Conservation (phyloP, 1,140 invertebrate genomes). For the Paralvinella palmiformis region DNA sequence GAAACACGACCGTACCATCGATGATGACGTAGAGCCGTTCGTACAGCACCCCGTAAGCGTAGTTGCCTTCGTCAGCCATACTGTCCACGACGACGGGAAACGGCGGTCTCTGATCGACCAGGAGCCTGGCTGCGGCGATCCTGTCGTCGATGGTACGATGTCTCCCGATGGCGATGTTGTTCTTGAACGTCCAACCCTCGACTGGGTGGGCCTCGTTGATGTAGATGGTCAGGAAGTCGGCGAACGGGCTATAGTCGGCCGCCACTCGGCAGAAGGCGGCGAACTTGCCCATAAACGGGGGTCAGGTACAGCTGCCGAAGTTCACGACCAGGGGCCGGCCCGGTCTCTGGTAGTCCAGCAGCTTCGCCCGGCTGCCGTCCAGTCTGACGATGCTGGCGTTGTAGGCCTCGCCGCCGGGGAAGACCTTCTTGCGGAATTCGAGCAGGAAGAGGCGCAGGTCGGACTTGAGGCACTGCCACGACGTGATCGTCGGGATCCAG, state of each 20-base stretch:
- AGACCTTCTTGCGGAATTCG: constrained; percentile 7
- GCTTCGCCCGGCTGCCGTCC: constrained; percentile 1
- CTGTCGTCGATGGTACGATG: constrained; percentile 27
- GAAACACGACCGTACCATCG: constrained; percentile 25
- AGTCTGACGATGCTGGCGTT: constrained; percentile 1
- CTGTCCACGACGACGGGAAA: constrained; percentile 27
- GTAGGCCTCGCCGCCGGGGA: constrained; percentile 1
- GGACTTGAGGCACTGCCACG: neutral
- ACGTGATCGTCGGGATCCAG: constrained; percentile 1
- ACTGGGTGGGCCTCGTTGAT: constrained; percentile 32
- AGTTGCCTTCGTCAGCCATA: constrained; percentile 24
- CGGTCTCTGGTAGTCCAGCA: constrained; percentile 21
- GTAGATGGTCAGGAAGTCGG: constrained; percentile 32
- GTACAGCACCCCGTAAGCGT: constrained; percentile 24
- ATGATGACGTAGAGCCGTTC: constrained; percentile 32
- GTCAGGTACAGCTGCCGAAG: constrained; percentile 37
- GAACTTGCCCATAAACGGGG: constrained; percentile 30
- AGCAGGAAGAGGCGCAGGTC: neutral
- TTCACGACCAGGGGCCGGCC: constrained; percentile 29
- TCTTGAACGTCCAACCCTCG: constrained; percentile 26
- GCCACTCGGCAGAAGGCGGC: constrained; percentile 25
- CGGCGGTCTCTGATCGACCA: constrained; percentile 2
- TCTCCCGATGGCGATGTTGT: constrained; percentile 15
- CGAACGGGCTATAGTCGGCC: constrained; percentile 19
- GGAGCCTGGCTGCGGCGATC: constrained; percentile 24